Conservation (phyloP, 64 coral and sea anemone genomes). For the Stylophora pistillata region DNA sequence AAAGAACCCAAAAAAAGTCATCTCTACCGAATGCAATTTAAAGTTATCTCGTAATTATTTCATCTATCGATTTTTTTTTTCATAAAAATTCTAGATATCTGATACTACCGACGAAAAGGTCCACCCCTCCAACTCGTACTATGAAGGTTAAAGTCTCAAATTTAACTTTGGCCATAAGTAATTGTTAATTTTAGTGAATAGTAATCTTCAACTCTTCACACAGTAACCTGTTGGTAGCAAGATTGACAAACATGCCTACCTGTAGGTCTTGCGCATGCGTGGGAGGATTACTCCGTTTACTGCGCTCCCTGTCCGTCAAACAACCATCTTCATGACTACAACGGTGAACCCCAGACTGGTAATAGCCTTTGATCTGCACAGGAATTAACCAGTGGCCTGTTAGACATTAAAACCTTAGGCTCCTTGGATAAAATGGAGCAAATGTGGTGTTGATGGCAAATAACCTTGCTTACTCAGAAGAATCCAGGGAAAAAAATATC, state of each 20-base stretch:
- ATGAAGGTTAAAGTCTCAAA: no score
- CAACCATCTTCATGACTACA: conserved; percentile 31
- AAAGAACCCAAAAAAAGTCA: not conserved
- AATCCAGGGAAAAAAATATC: not conserved
- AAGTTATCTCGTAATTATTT: no score
- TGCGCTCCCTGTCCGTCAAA: conserved; percentile 37
- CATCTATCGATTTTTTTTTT: no score
- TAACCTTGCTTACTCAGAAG: not conserved
- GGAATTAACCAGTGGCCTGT: not conserved
- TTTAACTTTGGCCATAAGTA: no score
- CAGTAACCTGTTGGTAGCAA: not conserved
- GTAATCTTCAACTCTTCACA: no score
- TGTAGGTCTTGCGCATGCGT: not conserved
- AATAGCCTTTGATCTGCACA: conserved; percentile 16
- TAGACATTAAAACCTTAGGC: no score
- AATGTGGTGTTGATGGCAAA: no score
- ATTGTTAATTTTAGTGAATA: no score
- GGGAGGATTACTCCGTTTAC: not conserved
- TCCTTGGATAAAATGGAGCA: no score
- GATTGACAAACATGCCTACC: not conserved
- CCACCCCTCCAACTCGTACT: no score
- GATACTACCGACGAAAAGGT: no score
- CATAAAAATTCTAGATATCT: no score
- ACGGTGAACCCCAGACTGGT: conserved; percentile 32
- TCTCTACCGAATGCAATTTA: not conserved